Percentiles rank a stretch among this genome's conserved stretches.
phyloP scores from a whole-genome alignment of 1,140 invertebrate genomes.

The Patella vulgata region DNA sequence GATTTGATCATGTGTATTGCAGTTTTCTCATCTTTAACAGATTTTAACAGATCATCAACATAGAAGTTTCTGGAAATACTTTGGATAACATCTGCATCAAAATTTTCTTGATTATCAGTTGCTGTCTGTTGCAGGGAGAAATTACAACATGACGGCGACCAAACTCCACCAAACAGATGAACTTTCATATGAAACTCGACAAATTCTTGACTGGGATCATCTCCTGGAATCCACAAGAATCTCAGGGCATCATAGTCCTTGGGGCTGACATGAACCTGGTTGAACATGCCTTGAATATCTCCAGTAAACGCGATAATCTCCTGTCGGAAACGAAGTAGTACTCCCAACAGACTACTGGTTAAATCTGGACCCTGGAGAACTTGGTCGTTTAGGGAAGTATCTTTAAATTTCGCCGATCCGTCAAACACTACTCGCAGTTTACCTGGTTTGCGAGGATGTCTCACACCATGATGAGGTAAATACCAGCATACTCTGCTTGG shows the following conservation, averaged over 20 bases:
- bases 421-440: too few species aligned
- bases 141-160: constrained; percentile 15
- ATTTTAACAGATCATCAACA: constrained; percentile 5
- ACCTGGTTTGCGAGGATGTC: too few species aligned
- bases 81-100: constrained; percentile 12
- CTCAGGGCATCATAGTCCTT: constrained; percentile 14
- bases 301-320: constrained; percentile 15
- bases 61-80: constrained; percentile 12
- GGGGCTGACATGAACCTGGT: constrained; percentile 8
- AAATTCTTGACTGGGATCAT: constrained; percentile 1
- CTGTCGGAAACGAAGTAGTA: constrained; percentile 33
- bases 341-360: constrained; percentile 41
- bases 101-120: background rate
- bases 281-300: constrained; percentile 31
- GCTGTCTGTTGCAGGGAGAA: constrained; percentile 8
- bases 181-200: constrained; percentile 21
- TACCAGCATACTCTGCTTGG: too few species aligned
- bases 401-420: background rate
- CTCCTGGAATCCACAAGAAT: constrained; percentile 14
- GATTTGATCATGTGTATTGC: constrained; percentile 3
- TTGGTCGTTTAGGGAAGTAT: constrained; percentile 15
- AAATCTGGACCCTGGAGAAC: constrained; percentile 50
- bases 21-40: background rate
- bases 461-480: too few species aligned
- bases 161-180: constrained; percentile 15